Evolutionary conservation across 2,888 invertebrate genomes (phyloP).

Genomic region (Allygus modestus): DNA sequence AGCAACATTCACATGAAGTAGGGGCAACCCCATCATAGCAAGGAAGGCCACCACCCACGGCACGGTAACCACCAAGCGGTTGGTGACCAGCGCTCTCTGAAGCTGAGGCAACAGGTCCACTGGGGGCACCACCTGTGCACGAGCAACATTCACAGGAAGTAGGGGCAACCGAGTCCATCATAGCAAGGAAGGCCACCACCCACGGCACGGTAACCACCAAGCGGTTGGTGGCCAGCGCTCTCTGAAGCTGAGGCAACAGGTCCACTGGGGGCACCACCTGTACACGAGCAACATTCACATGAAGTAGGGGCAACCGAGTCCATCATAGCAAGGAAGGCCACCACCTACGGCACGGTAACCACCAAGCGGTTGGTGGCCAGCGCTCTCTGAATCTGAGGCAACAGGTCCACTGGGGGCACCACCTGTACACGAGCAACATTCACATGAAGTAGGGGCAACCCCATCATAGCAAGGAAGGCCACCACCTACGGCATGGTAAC

Average conservation of each 20-base stretch:
- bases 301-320: constrained; percentile 41
- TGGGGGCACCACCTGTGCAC: constrained; percentile 51
- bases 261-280: constrained; percentile 60
- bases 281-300: background rate
- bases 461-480: constrained; percentile 62
- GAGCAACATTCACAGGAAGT: background rate
- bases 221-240: constrained; percentile 34
- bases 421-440: constrained; percentile 28
- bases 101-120: constrained; percentile 33
- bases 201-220: constrained; percentile 62
- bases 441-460: background rate
- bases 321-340: constrained; percentile 63
- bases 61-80: constrained; percentile 58
- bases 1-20: background rate
- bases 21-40: constrained; percentile 62
- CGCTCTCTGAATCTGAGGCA: constrained; percentile 21
- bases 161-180: constrained; percentile 60
- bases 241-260: constrained; percentile 7
- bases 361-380: constrained; percentile 38
- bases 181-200: constrained; percentile 60
- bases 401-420: constrained; percentile 50
- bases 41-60: constrained; percentile 62
- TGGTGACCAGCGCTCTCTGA: constrained; percentile 14
- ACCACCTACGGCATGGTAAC: constrained; percentile 61
- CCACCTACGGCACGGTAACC: constrained; percentile 62